Conservation (phyloP, 2,113 vertebrate genomes). For the Furnarius figulus region DNA sequence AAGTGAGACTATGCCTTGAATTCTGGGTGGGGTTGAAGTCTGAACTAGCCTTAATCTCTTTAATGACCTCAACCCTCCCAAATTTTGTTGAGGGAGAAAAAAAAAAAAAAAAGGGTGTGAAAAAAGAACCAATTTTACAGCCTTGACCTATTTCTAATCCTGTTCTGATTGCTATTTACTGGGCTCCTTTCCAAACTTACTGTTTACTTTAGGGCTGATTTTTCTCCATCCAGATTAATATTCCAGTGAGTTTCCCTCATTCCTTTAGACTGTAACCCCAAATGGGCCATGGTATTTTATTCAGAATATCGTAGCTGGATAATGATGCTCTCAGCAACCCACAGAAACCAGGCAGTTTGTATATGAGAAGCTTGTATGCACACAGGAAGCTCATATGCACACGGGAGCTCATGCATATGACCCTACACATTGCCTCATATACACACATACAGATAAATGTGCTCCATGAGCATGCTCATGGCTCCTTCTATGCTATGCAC, state of each 20-base stretch:
- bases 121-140: constrained; percentile 24
- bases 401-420: neutral
- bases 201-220: constrained; percentile 59
- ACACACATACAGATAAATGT: neutral
- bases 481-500: neutral
- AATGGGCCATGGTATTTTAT: constrained; percentile 29
- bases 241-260: constrained; percentile 48
- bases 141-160: constrained; percentile 52
- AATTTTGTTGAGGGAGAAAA: neutral
- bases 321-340: constrained; percentile 36
- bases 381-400: neutral
- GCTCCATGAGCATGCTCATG: neutral
- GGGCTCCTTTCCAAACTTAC: constrained; percentile 42
- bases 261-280: constrained; percentile 49
- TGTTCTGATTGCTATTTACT: constrained; percentile 48
- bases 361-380: neutral
- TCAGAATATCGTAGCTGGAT: constrained; percentile 31
- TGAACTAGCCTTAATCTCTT: neutral
- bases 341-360: neutral
- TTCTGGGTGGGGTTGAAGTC: neutral
- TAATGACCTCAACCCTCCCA: neutral
- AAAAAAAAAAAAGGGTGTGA: neutral
- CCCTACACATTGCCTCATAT: neutral
- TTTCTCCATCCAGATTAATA: constrained; percentile 63
- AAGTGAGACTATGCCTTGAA: neutral